Evolutionary conservation across 2,797 vertebrate species (phyloP), one percentile per base, ranked within the genome.

Genomic region (Xyrichtys novacula): DNA sequence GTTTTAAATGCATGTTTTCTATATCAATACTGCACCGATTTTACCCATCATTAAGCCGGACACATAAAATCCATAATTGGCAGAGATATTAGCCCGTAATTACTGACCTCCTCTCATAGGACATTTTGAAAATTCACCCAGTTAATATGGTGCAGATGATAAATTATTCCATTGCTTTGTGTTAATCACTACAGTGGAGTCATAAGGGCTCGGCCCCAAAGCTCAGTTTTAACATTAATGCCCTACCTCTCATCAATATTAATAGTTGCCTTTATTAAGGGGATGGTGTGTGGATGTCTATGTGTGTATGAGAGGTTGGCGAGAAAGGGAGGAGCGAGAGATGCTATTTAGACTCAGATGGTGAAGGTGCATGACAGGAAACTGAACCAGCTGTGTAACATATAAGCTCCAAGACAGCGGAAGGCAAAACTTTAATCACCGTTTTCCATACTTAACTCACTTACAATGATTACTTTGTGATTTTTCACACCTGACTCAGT

Each of bases 211-310:
- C 44, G 85, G 90, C 91, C 92, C 88, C 81, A 83, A 91, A 91
- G 90, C 92, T 92, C 85, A 91, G 85, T 88, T 92, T 91, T 88
- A 92, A 90, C 93, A 92, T 94, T 94, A 92, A 93, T 93, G 91
- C 87, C 87, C 86, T 86, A 89, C 85, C 85, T 85, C 87, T 91
- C 91, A 94, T 95, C 84, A 94, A 94, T 94, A 94, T 94, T 94
- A 90, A 94, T 92, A 81, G 57, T 40, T 78, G 83, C 85, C 86
- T 92, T 92, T 81, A 91, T 89, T 91, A 75, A 87, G 77, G 70
- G 42, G 56, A 31, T 54, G 34, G 64, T 10, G 65, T 52, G 67
- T 43, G 53, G 54, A 55, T 40, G 26, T 61, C 55, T 55, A 39
- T 22, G 55, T 10, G 44, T 47, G 38, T 17, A 38, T 7, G 46